phyloP scores from a whole-genome alignment of 1,140 invertebrate genomes.

The Pteromalus puparum region DNA sequence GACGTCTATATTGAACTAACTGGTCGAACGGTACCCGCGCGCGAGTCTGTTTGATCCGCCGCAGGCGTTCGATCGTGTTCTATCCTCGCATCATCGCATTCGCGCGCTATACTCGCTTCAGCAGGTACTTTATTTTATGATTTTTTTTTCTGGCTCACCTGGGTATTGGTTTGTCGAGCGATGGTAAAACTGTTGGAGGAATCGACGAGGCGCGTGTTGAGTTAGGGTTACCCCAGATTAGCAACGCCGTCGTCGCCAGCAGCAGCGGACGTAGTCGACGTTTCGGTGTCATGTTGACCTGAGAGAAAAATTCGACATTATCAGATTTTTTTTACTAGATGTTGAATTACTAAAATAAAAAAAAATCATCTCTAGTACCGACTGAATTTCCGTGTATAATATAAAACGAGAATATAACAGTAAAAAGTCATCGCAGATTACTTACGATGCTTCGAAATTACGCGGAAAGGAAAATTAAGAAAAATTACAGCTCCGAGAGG shows the following conservation, averaged over 20 bases:
- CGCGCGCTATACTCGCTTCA: not conserved
- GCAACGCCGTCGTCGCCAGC: not conserved
- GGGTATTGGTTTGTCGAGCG: not conserved
- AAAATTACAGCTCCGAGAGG: not conserved
- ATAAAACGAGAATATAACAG: not conserved
- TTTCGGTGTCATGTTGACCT: constrained; percentile 40
- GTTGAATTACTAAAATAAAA: too few species aligned
- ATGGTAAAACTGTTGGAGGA: not conserved
- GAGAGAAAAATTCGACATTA: not conserved
- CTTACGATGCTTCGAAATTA: too few species aligned
- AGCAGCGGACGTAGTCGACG: constrained; percentile 8
- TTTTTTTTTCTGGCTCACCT: constrained; percentile 16
- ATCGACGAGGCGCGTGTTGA: not conserved
- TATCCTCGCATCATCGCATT: constrained; percentile 2
- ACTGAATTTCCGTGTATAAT: too few species aligned
- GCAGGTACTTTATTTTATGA: constrained; percentile 5
- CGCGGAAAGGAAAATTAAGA: not conserved
- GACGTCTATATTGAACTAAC: constrained; percentile 45
- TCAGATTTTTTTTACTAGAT: not conserved
- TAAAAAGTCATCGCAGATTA: not conserved
- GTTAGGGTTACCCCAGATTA: constrained; percentile 23
- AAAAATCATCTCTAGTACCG: too few species aligned
- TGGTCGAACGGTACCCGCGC: constrained; percentile 44
- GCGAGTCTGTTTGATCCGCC: constrained; percentile 30
- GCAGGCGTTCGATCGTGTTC: not conserved